Base-by-base conservation (phyloP, 2,888 invertebrate genomes). In the Amphipoea oculea region DNA sequence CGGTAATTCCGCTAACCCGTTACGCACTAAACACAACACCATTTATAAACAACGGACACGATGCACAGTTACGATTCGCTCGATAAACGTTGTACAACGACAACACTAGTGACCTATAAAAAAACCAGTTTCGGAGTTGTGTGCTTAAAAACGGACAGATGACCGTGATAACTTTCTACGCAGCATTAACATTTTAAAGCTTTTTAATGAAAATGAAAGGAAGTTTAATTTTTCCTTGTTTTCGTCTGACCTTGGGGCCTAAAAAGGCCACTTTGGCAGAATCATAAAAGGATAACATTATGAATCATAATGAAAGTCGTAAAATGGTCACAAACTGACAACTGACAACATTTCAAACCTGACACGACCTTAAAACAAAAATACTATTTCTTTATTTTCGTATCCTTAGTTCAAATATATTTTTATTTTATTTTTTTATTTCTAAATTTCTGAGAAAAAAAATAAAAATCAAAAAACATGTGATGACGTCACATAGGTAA, bases 151-250 rank as follows among this genome's bases (percentile, higher is more conserved):
- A 63, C 84, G 60, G 51, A 6, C 78, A 60, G 11, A 42, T 78
- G 84, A 72, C 86, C 84, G 29, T 74, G 86, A 84, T 57, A 6
- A 12, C 84, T 83, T 83, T 84, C 86, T 78, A 86, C 36, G 14
- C 40, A n/a, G 6, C 40, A 42, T 73, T 85, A 69, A 73, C 63
- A 73, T 82, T 82, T 84, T 12, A 48, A 36, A 23, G 51, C 45
- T n/a, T 73, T 83, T 63, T n/a, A 68, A 14, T 48, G 36, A 83
- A 83, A 84, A 83, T 42, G 78, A 86, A 86, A 86, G 83, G 63
- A 12, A 42, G 7, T 23, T 62, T 2, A 11, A 20, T 63, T 54
- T 71, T 78, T 62, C 9, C n/a, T n/a, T 40, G 12, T 67, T 29
- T 20, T 1, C 9, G n/a, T 36, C 7, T 14, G 23, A 40, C 40